Base-by-base conservation (phyloP, 2,113 vertebrate species). In the Balaeniceps rex region DNA sequence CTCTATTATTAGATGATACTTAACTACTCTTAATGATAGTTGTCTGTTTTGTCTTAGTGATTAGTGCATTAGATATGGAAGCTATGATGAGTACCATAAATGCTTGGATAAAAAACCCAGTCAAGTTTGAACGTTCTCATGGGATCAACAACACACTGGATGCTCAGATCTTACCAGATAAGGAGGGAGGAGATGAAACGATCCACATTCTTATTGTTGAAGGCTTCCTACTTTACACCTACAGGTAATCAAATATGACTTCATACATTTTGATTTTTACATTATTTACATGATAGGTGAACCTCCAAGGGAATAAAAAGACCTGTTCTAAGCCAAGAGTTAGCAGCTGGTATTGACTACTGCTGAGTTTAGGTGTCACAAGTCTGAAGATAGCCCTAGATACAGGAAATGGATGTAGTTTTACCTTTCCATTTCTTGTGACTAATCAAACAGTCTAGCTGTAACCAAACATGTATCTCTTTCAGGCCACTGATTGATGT, bases 51-150 rank as follows among this genome's bases (percentile, higher is more conserved):
- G 4, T 77, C 69, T n/a, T 40, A 99, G 99, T 99, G 94, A 98
- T 99, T n/a, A 98, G 98, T 96, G 98, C 99, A 26, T 89, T 99
- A 98, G 99, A 99, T 96, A 99, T 99, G 99, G 99, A 99, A 74
- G 98, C 99, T 90, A 99, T 99, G 99, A 99, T 99, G 99, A 98
- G 97, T 93, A 99, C 99, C 9, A 99, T 99, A 97, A 98, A 98
- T 1, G 99, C 98, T 46, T 99, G 99, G 99, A 61, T 97, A 75
- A 98, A 98, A 78, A 98, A 99, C 94, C 99, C 99, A 1, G 97
- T 97, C 90, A 99, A 99, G 95, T 99, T 99, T 83, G 99, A 99
- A 91, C 98, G 98, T 24, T 99, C 99, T 17, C 99, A 99, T 14
- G 99, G 99, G 49, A 97, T 99, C 84, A 98, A 98, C 88, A 99